A percentile compares a stretch with the other conserved stretches of the same genome.
Evolutionary conservation across 2,113 vertebrate species (phyloP).

Genomic region (Oryzias javanicus): DNA sequence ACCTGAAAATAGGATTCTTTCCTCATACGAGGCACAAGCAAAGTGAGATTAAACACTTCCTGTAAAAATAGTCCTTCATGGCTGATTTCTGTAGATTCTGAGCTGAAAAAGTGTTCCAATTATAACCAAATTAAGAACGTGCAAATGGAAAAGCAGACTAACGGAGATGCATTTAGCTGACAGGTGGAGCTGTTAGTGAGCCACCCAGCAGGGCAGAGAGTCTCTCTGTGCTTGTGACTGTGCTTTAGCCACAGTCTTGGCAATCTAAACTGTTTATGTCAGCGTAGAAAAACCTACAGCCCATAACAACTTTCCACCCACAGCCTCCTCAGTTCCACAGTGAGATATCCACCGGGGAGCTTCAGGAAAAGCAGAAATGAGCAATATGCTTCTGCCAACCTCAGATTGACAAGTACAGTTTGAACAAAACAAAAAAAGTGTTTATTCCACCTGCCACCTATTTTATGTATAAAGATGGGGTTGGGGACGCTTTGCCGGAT

Average conservation of each 20-base stretch:
- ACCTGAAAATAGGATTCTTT: slow-evolving; percentile 57
- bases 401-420: neutral
- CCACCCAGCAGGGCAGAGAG: neutral
- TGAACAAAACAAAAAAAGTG: neutral
- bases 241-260: slow-evolving; percentile 1
- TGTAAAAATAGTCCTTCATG: slow-evolving; percentile 38
- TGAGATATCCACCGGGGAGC: neutral
- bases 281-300: slow-evolving; percentile 27
- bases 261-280: slow-evolving; percentile 11
- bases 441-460: neutral
- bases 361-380: slow-evolving; percentile 11
- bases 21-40: slow-evolving; percentile 42
- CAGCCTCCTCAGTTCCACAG: slow-evolving; percentile 4
- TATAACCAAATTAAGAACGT: too few species aligned
- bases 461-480: neutral
- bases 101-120: neutral
- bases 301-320: slow-evolving; percentile 14
- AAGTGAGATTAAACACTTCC: slow-evolving; percentile 32
- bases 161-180: neutral
- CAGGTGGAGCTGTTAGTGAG: slow-evolving; percentile 1
- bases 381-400: slow-evolving; percentile 1
- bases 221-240: slow-evolving; percentile 5
- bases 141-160: neutral
- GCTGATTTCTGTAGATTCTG: slow-evolving; percentile 17
- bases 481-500: neutral